These are phyloP conservation scores for Cranoglanis bouderius DNA, from an alignment of 2,113 vertebrate species.

Conservation along the genomic window DNA sequence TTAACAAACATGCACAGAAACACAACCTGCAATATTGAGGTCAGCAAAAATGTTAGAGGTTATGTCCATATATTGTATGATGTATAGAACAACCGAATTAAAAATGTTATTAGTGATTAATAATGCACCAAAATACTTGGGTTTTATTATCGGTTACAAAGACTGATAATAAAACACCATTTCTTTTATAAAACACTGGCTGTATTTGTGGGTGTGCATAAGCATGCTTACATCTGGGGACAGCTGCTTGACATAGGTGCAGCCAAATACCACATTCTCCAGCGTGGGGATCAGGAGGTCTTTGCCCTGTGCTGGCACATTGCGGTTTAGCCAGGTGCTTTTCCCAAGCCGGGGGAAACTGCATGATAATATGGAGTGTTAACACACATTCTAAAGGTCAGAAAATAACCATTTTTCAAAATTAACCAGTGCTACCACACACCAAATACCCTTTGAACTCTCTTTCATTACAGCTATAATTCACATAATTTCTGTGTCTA, in stretches of 20 bases:
- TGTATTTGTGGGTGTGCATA: neutral
- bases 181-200: neutral
- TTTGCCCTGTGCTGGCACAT: conserved; percentile 90
- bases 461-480: neutral
- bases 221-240: conserved; percentile 88
- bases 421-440: neutral
- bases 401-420: neutral
- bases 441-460: neutral
- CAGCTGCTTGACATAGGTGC: conserved; percentile 90
- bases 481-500: neutral
- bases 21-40: too few relatives aligned
- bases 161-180: neutral
- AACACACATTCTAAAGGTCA: conserved; percentile 20
- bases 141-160: neutral
- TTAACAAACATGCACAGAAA: too few relatives aligned
- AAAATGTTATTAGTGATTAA: neutral
- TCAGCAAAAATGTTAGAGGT: too few relatives aligned
- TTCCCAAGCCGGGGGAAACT: conserved; percentile 96
- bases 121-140: neutral
- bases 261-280: conserved; percentile 94
- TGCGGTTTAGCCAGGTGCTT: conserved; percentile 95
- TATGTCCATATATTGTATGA: too few relatives aligned
- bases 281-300: conserved; percentile 91
- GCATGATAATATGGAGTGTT: conserved; percentile 45
- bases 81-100: neutral